Percentiles rank a stretch among this genome's conserved stretches.
Conservation (phyloP, 2,113 vertebrate genomes). For the Pica pica region DNA sequence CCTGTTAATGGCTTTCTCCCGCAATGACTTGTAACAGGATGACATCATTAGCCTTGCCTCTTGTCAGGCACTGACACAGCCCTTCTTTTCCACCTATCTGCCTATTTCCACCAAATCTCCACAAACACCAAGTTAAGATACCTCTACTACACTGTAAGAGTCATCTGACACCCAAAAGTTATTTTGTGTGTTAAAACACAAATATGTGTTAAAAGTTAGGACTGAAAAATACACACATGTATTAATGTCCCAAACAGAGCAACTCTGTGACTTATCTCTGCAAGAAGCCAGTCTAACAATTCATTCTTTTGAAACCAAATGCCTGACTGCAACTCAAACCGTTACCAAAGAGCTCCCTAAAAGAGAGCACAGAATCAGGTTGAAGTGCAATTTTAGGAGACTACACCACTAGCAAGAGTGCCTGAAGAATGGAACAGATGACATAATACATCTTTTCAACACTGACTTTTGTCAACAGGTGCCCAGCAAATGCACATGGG, state of each 20-base stretch:
- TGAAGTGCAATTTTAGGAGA: neutral
- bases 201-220: neutral
- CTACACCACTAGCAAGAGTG: neutral
- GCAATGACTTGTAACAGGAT: neutral
- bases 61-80: neutral
- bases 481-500: neutral
- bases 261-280: neutral
- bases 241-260: neutral
- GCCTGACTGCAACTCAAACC: neutral
- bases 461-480: slow-evolving; percentile 27
- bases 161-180: neutral
- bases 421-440: neutral
- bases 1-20: neutral
- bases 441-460: neutral
- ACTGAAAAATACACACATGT: neutral
- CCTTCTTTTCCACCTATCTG: neutral
- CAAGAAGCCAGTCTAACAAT: neutral
- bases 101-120: neutral
- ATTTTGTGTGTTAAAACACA: neutral
- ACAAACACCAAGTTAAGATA: neutral
- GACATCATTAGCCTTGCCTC: neutral
- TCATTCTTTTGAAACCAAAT: neutral
- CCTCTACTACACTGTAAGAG: neutral
- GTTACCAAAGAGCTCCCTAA: neutral
- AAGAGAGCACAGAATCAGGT: neutral